Percentiles rank a stretch among this genome's conserved stretches.
These are phyloP conservation scores for Anthonomus grandis DNA, from an alignment of 1,140 invertebrate species.

Conservation along the genomic window DNA sequence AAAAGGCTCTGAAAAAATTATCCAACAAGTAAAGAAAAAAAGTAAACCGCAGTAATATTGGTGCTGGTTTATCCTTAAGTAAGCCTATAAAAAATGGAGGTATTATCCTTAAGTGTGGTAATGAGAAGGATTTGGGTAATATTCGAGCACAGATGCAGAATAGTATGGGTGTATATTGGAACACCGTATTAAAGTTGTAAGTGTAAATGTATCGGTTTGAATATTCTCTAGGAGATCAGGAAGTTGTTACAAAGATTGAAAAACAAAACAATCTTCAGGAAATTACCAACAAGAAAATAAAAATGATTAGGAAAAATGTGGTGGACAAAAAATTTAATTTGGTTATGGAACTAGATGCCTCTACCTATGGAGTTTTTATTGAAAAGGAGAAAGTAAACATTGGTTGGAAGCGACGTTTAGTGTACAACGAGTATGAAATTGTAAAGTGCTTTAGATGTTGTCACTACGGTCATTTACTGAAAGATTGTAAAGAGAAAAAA, in stretches of 20 bases:
- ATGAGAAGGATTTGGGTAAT: too few species aligned
- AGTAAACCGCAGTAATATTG: too few species aligned
- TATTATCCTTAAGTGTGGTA: too few species aligned
- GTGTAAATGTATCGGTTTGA: too few species aligned
- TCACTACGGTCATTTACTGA: slow-evolving; percentile 4
- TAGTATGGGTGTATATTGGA: too few species aligned
- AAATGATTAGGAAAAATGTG: slow-evolving; percentile 6
- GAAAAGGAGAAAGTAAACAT: slow-evolving; percentile 11
- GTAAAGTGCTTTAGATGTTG: slow-evolving; percentile 14
- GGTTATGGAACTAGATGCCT: slow-evolving; percentile 8
- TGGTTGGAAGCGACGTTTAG: slow-evolving; percentile 2
- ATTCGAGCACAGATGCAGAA: too few species aligned
- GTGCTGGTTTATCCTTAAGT: too few species aligned
- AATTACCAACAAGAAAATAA: slow-evolving; percentile 4
- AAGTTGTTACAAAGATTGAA: slow-evolving; percentile 9
- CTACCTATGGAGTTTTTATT: slow-evolving; percentile 11
- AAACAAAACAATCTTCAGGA: slow-evolving; percentile 14
- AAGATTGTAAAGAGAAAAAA: slow-evolving; percentile 8
- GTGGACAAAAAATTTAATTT: slow-evolving; percentile 5
- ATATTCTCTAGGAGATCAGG: slow-evolving; percentile 3
- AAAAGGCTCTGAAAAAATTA: too few species aligned
- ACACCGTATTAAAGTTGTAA: too few species aligned
- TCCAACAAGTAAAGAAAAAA: too few species aligned
- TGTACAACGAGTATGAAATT: too few species aligned
- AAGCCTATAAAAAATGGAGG: too few species aligned